Percentiles rank a stretch among this genome's conserved stretches.
phyloP scores from a whole-genome alignment of 2,113 vertebrate species.

The Ondatra zibethicus region DNA sequence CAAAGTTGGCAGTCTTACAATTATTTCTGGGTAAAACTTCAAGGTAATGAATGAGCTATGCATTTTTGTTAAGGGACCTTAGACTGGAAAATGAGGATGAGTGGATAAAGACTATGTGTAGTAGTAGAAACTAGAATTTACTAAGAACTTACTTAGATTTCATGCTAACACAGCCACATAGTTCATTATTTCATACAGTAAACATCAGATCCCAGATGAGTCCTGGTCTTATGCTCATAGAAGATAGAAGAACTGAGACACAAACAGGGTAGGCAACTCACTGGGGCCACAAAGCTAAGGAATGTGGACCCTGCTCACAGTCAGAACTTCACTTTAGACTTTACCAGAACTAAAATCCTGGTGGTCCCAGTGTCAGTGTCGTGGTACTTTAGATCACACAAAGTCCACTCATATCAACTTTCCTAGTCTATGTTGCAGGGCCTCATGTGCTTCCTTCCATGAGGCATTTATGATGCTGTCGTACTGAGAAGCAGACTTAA shows the following conservation, averaged over 20 bases:
- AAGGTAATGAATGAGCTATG: slow-evolving; percentile 59
- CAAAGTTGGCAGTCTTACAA: background rate
- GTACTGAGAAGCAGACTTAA: slow-evolving; percentile 16
- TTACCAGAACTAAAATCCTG: background rate
- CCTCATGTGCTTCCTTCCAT: background rate
- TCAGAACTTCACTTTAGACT: slow-evolving; percentile 19
- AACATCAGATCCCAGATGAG: background rate
- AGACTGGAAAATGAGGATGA: slow-evolving; percentile 31
- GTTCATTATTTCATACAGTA: background rate
- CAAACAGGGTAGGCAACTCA: slow-evolving; percentile 39
- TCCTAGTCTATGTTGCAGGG: background rate
- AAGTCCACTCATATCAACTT: background rate
- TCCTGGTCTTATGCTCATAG: background rate
- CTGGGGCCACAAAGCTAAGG: slow-evolving; percentile 35
- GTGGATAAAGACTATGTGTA: slow-evolving; percentile 34
- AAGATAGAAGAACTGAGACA: slow-evolving; percentile 32
- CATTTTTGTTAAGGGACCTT: slow-evolving; percentile 28
- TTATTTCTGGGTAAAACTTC: slow-evolving; percentile 50
- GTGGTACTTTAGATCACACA: slow-evolving; percentile 18
- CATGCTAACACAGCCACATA: background rate
- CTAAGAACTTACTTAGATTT: slow-evolving; percentile 36
- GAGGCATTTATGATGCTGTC: background rate
- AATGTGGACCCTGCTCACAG: background rate
- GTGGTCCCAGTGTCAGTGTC: slow-evolving; percentile 45
- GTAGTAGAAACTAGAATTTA: slow-evolving; percentile 35